Percentiles rank a stretch among this genome's conserved stretches.
Evolutionary conservation across 1,140 invertebrate genomes (phyloP).

Genomic region (Hirudo medicinalis): DNA sequence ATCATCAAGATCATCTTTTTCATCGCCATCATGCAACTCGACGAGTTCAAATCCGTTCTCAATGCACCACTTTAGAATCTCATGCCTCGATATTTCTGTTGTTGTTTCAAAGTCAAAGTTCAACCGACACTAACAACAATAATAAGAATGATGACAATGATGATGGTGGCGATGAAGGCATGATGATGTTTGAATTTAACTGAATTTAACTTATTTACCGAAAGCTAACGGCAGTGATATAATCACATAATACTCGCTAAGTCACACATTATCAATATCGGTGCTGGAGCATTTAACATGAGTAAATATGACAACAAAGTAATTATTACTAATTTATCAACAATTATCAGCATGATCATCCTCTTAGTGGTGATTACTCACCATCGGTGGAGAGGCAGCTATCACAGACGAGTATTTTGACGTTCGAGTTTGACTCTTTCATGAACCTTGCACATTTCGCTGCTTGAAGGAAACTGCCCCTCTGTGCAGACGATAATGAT

Average conservation of each 20-base stretch:
- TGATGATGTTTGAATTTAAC: background rate
- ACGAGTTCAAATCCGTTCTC: constrained; percentile 6
- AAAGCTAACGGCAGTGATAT: too few species aligned
- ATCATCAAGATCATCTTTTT: background rate
- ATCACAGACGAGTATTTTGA: too few species aligned
- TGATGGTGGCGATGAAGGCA: too few species aligned
- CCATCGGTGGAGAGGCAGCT: too few species aligned
- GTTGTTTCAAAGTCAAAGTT: background rate
- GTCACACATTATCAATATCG: background rate
- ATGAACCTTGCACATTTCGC: too few species aligned
- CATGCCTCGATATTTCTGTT: background rate
- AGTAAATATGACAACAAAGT: too few species aligned
- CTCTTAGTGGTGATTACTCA: background rate
- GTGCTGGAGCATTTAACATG: background rate
- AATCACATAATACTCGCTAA: background rate
- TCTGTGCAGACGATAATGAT: too few species aligned
- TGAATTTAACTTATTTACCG: background rate
- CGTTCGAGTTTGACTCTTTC: too few species aligned
- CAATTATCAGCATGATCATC: background rate
- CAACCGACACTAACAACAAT: too few species aligned
- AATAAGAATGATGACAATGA: too few species aligned
- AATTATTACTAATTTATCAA: background rate
- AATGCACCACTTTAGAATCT: constrained; percentile 1
- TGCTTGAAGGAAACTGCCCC: too few species aligned
- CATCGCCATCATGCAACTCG: background rate